Base-by-base conservation (phyloP, 2,888 invertebrate genomes). In the Muschampia plurimacula region DNA sequence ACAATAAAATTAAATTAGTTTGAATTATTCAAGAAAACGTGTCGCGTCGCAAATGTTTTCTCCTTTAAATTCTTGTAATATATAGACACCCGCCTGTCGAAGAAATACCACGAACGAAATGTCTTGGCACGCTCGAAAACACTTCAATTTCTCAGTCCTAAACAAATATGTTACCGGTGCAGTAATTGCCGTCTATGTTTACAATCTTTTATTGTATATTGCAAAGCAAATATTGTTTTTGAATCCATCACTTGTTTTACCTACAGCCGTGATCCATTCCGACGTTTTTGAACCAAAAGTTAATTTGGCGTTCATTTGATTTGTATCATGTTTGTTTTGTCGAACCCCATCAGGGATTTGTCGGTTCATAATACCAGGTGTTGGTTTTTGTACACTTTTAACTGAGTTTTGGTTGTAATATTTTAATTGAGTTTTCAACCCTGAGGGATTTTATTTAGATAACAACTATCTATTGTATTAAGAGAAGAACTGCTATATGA, bases 71-170 rank as follows among this genome's bases (percentile, higher is more conserved):
- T 6, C 44, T 36, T n/a, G 6, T 22, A 28, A 28, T 7, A 12
- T 60, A 36, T 67, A 67, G 67, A 72, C 75, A 76, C 73, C 73
- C 75, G 66, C 67, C 74, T 77, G 77, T 81, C 82, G 80, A 83
- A 86, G 88, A 86, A 87, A 88, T 88, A 86, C 89, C 87, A 89
- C 86, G 80, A 83, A 84, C 84, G 80, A 90, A 90, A 92, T 88
- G 90, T 89, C 90, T 89, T 87, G 86, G 87, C 89, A 89, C 87
- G 91, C 89, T 88, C 86, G 90, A 91, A 92, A 88, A 90, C 91
- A 92, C 93, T 93, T 91, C 90, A 91, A 90, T 91, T 88, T 87
- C 90, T 89, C 89, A 86, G 93, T 93, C 93, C 94, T 94, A 94
- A 93, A 86, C 86, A 93, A 94, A 94, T 91, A 94, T 92, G 93